Evolutionary conservation across 2,888 invertebrate genomes (phyloP).

Genomic region (Clunio marinus): DNA sequence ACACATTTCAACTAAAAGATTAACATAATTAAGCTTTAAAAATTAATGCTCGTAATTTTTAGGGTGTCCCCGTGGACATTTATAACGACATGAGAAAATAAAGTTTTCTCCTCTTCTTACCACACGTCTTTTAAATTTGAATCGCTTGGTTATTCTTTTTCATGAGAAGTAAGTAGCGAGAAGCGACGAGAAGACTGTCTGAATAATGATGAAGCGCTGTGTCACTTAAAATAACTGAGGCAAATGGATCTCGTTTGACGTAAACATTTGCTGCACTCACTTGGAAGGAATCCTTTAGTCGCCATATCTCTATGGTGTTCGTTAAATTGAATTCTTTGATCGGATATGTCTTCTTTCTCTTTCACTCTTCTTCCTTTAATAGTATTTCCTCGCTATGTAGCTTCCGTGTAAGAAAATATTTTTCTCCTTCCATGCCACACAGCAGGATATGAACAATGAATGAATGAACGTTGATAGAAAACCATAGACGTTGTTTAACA

Average conservation of each 20-base stretch:
- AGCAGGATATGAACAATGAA: too few species aligned
- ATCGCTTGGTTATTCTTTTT: too few species aligned
- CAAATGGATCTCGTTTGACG: not conserved
- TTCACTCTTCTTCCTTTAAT: too few species aligned
- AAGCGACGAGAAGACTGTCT: too few species aligned
- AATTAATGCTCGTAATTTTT: conserved; percentile 29
- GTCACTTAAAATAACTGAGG: not conserved
- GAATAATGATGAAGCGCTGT: not conserved
- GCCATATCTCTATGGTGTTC: not conserved
- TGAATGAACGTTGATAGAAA: too few species aligned
- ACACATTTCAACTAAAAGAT: conserved; percentile 26
- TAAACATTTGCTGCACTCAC: conserved; percentile 7
- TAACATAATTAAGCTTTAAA: conserved; percentile 39
- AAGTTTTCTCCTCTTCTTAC: too few species aligned
- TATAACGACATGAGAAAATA: not conserved
- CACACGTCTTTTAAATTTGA: too few species aligned
- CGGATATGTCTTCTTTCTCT: not conserved
- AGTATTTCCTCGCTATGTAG: too few species aligned
- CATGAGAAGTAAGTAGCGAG: too few species aligned
- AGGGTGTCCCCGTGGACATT: conserved; percentile 31
- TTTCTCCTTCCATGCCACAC: too few species aligned
- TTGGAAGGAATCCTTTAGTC: conserved; percentile 19
- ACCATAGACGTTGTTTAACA: too few species aligned
- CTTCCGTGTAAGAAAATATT: too few species aligned
- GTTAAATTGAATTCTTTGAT: conserved; percentile 21